Conservation (phyloP, 2,888 invertebrate species). For the Lasioglossum lativentre region DNA sequence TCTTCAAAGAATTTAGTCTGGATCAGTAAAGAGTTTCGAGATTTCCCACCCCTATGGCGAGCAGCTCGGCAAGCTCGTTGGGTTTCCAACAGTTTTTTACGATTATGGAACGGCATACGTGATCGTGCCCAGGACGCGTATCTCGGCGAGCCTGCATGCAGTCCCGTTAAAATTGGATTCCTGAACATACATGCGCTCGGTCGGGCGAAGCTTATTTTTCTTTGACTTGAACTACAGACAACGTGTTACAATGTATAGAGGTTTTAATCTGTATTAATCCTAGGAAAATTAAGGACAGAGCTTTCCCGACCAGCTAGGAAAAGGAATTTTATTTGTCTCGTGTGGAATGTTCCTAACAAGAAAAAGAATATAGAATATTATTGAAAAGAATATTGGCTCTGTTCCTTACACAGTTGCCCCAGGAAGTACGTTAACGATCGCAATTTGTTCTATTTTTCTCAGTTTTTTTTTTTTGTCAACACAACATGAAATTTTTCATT, state of each 20-base stretch:
- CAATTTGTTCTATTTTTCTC: too few species aligned
- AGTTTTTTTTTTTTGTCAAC: too few species aligned
- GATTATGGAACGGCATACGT: conserved; percentile 6
- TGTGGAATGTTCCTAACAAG: too few species aligned
- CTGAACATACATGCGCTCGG: neutral
- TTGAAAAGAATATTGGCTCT: too few species aligned
- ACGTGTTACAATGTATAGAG: neutral
- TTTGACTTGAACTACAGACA: neutral
- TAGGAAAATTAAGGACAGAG: neutral
- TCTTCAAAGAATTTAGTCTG: conserved; percentile 5
- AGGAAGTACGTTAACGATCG: too few species aligned
- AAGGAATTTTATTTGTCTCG: neutral
- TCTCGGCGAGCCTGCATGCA: neutral
- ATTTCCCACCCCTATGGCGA: neutral
- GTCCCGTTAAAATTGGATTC: conserved; percentile 6
- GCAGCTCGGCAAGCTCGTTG: neutral
- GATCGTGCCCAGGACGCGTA: conserved; percentile 8
- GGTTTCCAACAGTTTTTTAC: neutral
- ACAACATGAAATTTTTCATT: too few species aligned
- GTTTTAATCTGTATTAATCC: neutral
- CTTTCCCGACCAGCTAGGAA: neutral
- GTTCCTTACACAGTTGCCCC: too few species aligned
- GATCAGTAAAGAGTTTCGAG: neutral
- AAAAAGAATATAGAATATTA: too few species aligned
- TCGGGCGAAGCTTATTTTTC: neutral